Evolutionary conservation across 2,113 vertebrate genomes (phyloP), one percentile per base, ranked within the genome.

Genomic region (Gobius niger): DNA sequence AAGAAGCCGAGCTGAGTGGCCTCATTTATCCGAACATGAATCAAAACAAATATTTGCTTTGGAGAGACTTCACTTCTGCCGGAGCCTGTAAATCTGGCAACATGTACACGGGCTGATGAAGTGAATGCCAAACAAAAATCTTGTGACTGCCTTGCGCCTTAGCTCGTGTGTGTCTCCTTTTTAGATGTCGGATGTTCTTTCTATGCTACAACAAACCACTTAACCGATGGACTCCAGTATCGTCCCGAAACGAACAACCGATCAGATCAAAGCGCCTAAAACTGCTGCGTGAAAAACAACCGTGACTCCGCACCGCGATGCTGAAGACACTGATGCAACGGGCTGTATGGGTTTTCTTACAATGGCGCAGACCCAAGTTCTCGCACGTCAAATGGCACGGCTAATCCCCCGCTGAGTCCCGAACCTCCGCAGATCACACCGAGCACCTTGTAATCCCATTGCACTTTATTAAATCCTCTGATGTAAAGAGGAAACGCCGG

Each of bases 401-500:
- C 75, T 73, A 76, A 82, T 87, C 76, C 66, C 66, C 68, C 12
- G 7, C 24, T 63, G 56, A 59, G 47, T 65, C 46, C 47, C 65
- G 68, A 61, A 75, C 65, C 70, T 42, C 18, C 61, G 54, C 70
- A 60, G 70, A 77, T 73, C 56, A 52, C 67, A 24, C 53, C 44
- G 60, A n/a, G 64, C 67, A 76, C 68, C 53, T 40, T 76, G 63
- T 75, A 77, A 77, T 70, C 67, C 44, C 65, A 10, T 61, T 64
- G 65, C 68, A 77, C 57, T 77, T 85, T 70, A 74, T 65, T 57
- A 62, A 72, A 53, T 47, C 18, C 47, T 61, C 41, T 68, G 71
- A 76, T 70, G 70, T 73, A 70, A 80, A 72, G 73, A 75, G 44
- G 63, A 67, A 47, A 46, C 18, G 0, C 10, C 41, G 54, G 65